These are phyloP conservation scores for Papilio protenor DNA, from an alignment of 2,888 invertebrate species.

Conservation along the genomic window DNA sequence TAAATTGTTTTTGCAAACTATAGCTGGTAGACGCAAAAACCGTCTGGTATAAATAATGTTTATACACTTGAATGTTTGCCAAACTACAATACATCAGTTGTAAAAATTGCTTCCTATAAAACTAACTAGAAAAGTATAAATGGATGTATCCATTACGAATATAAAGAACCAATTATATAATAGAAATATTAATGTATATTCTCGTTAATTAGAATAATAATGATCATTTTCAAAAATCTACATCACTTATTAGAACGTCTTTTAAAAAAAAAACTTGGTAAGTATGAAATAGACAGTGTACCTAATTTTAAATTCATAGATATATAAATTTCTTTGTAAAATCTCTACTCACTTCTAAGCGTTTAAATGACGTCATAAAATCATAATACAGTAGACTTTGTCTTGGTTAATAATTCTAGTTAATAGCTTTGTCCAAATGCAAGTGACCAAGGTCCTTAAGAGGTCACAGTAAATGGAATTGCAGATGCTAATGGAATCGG, in stretches of 20 bases:
- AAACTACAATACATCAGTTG: conserved; percentile 17
- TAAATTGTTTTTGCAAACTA: not conserved
- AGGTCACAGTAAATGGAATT: conserved; percentile 25
- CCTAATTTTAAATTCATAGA: not conserved
- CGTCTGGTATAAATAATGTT: conserved; percentile 10
- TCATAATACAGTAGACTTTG: not conserved
- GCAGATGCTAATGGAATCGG: conserved; percentile 19
- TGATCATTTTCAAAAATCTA: not conserved
- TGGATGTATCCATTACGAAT: conserved; percentile 38
- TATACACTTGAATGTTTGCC: conserved; percentile 28
- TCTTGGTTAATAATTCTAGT: not conserved
- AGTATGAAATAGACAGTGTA: too few relatives aligned
- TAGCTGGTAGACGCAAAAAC: conserved; percentile 13
- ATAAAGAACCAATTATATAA: not conserved
- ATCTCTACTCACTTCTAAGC: not conserved
- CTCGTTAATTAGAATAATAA: not conserved
- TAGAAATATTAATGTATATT: not conserved
- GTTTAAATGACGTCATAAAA: not conserved
- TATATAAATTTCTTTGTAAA: not conserved
- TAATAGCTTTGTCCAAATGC: not conserved
- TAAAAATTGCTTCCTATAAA: conserved; percentile 53
- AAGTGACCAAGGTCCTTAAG: conserved; percentile 5
- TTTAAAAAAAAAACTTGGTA: not conserved
- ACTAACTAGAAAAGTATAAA: conserved; percentile 61
- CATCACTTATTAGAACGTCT: not conserved